phyloP scores from a whole-genome alignment of 1,140 invertebrate genomes.

The Zaprionus africanus region DNA sequence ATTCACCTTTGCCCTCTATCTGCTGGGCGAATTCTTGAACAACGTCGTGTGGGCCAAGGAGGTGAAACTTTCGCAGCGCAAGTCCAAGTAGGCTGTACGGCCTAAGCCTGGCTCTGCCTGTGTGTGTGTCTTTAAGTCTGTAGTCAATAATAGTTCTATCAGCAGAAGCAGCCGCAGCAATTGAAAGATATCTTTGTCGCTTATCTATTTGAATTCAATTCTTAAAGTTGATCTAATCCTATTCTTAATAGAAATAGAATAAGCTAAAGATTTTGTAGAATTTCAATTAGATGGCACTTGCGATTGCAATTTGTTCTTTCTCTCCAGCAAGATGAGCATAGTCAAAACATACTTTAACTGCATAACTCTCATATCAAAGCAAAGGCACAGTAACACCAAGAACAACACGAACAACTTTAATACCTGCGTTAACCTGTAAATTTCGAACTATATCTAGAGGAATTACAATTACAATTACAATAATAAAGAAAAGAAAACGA shows the following conservation, averaged over 20 bases:
- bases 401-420: constrained; percentile 46
- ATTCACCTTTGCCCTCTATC: constrained; percentile 87
- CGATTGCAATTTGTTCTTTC: constrained; percentile 7
- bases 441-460: constrained; percentile 52
- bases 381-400: constrained; percentile 55
- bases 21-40: constrained; percentile 89
- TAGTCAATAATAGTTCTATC: constrained; percentile 50
- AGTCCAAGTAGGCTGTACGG: constrained; percentile 64
- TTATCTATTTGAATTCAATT: constrained; percentile 28
- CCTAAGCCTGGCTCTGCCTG: not conserved
- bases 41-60: constrained; percentile 89
- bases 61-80: constrained; percentile 85
- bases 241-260: constrained; percentile 23
- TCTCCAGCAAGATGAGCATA: constrained; percentile 33
- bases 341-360: constrained; percentile 54
- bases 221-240: constrained; percentile 26
- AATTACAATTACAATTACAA: constrained; percentile 61
- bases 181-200: constrained; percentile 24
- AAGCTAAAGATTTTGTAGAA: constrained; percentile 29
- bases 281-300: constrained; percentile 42
- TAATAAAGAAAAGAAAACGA: constrained; percentile 24
- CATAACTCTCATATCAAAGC: constrained; percentile 46
- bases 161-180: constrained; percentile 9
- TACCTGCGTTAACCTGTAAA: constrained; percentile 70
- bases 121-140: constrained; percentile 38